Percentiles rank a stretch among this genome's conserved stretches.
phyloP scores from a whole-genome alignment of 2,797 vertebrate genomes.

The Pteropus rufus region DNA sequence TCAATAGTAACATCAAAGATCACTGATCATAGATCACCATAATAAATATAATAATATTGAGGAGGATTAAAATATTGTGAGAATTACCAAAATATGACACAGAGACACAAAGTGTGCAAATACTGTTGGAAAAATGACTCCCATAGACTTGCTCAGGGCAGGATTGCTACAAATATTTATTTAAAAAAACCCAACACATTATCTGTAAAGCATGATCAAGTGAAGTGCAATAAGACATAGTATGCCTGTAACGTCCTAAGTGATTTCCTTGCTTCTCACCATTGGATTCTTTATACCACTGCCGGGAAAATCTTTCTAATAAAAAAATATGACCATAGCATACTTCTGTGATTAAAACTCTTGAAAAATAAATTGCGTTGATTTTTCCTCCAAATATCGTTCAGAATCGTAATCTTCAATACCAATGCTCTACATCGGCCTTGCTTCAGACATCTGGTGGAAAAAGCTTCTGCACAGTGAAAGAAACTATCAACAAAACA shows the following conservation, averaged over 20 bases:
- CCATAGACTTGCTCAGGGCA: fast-evolving
- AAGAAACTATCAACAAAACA: neutral
- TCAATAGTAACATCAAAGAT: neutral
- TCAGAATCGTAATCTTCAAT: neutral
- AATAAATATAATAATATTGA: neutral
- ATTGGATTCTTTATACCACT: neutral
- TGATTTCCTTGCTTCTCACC: neutral
- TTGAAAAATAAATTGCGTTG: neutral
- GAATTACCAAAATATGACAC: neutral
- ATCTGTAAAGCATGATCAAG: neutral
- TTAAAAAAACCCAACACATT: neutral
- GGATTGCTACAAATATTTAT: neutral
- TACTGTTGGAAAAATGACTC: neutral
- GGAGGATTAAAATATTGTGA: neutral
- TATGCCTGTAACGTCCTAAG: neutral
- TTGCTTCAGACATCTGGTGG: neutral
- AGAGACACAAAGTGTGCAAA: neutral
- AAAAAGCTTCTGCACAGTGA: neutral
- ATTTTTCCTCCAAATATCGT: neutral
- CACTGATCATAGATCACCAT: neutral
- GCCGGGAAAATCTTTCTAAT: neutral
- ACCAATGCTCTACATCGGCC: neutral
- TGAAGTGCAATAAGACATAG: neutral
- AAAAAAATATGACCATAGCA: neutral
- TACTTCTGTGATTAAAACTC: neutral